Evolutionary conservation across 2,113 vertebrate genomes (phyloP).

Genomic region (Phoenicopterus ruber): DNA sequence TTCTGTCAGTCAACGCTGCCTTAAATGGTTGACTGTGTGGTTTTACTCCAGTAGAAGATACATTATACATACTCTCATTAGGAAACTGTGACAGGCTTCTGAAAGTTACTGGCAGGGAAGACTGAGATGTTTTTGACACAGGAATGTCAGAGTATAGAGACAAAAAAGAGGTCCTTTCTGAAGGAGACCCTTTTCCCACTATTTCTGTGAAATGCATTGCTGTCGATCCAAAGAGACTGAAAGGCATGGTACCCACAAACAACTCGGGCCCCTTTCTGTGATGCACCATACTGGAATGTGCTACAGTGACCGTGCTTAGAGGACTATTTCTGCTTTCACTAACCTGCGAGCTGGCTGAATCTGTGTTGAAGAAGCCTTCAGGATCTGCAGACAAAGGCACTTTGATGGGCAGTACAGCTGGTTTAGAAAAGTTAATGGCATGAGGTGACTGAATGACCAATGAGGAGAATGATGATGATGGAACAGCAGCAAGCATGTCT

Average conservation of each 20-base stretch:
- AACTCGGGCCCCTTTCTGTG: not conserved
- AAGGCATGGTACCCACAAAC: not conserved
- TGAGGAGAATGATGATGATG: constrained; percentile 55
- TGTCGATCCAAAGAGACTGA: not conserved
- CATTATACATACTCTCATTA: not conserved
- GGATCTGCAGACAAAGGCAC: constrained; percentile 30
- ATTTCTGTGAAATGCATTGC: not conserved
- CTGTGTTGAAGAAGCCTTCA: constrained; percentile 32
- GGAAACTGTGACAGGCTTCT: not conserved
- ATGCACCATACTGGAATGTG: not conserved
- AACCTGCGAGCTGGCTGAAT: constrained; percentile 26
- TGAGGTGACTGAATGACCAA: constrained; percentile 58
- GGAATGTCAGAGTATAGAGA: not conserved
- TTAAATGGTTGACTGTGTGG: not conserved
- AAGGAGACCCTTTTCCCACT: not conserved
- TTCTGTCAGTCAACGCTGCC: not conserved
- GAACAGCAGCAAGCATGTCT: constrained; percentile 9
- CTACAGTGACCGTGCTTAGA: not conserved
- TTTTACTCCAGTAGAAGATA: not conserved
- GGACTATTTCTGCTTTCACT: constrained; percentile 27
- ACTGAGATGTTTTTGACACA: not conserved
- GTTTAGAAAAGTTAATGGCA: constrained; percentile 61
- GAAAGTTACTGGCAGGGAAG: not conserved
- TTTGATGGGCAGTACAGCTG: not conserved
- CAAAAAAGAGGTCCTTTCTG: not conserved